These are phyloP conservation scores for Brienomyrus brachyistius DNA, from an alignment of 2,113 vertebrate species.

Conservation along the genomic window DNA sequence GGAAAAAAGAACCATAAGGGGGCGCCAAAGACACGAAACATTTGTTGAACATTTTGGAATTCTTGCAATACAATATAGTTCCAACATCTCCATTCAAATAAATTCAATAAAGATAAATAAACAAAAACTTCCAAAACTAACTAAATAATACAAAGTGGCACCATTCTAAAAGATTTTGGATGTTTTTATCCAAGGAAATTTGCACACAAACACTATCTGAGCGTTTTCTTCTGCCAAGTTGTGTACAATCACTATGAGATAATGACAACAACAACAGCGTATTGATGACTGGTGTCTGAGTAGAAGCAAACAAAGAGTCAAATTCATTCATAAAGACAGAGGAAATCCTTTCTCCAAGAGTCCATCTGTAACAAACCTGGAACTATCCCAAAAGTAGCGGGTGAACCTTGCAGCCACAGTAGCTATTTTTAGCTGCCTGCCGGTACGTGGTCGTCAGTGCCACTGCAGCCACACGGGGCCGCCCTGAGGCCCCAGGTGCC, in stretches of 20 bases:
- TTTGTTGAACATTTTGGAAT: not conserved
- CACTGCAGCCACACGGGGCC: not conserved
- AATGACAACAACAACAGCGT: not conserved
- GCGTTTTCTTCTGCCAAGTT: not conserved
- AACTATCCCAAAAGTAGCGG: not conserved
- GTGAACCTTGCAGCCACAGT: not conserved
- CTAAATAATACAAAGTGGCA: not conserved
- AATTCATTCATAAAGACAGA: not conserved
- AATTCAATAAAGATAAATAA: not conserved
- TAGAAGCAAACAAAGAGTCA: not conserved
- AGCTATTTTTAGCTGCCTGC: not conserved
- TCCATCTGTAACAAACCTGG: not conserved
- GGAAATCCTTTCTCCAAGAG: not conserved
- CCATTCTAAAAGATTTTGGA: not conserved
- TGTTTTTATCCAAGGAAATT: not conserved
- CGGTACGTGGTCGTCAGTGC: not conserved
- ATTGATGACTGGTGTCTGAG: not conserved
- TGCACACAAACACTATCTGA: not conserved
- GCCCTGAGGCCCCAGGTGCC: not conserved
- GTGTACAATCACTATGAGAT: not conserved
- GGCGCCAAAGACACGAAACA: slow-evolving; percentile 16
- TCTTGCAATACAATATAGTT: not conserved
- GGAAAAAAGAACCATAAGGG: slow-evolving; percentile 54
- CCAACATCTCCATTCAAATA: not conserved
- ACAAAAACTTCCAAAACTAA: not conserved